Evolutionary conservation across 1,140 invertebrate genomes (phyloP), one percentile per base, ranked within the genome.

Genomic region (Drosophila pandora): DNA sequence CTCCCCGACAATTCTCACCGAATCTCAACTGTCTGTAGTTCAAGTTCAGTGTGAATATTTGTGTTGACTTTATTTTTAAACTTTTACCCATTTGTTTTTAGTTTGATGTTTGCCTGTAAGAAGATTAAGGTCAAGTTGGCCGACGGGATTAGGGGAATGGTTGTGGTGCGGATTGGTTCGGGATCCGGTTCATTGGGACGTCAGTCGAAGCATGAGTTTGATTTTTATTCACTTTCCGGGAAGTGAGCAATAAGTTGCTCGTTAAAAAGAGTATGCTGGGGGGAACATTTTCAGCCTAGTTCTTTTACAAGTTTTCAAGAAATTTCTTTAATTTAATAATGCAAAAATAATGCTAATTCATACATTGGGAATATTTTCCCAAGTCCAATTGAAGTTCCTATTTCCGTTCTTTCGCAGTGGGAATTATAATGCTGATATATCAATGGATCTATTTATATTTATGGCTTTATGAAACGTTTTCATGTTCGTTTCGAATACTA

Each of bases 101-200:
- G 37, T 59, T 71, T 45, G 59, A 30, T 68, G 61, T 72, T 68
- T 82, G 78, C 75, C 78, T 79, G 77, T 54, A 62, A 76, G 61
- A 52, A 88, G 82, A 87, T 87, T 87, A 87, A 88, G 82, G 82
- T 87, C 82, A 87, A 87, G 78, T 68, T 58, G 48, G 43, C 48
- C 22, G 45, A 23, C 23, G 43, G 43, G 43, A 22, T 22, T 47
- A 47, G 55, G 22, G 8, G 57, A 49, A 54, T 37, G 12, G 34
- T 37, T 37, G 37, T 22, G 25, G 28, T 34, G 37, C 41, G 13
- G 41, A 65, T 47, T 28, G 48, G 23, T 67, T 45, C 39, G 37
- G 59, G 65, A 59, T 71, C 57, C 56, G 57, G 41, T 34, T 62
- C 39, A 48, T 62, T 61, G 55, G 34, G 49, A 32, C 37, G 49